Percentiles rank a stretch among this genome's conserved stretches.
Evolutionary conservation across 2,113 vertebrate species (phyloP).

Genomic region (Piaya cayana): DNA sequence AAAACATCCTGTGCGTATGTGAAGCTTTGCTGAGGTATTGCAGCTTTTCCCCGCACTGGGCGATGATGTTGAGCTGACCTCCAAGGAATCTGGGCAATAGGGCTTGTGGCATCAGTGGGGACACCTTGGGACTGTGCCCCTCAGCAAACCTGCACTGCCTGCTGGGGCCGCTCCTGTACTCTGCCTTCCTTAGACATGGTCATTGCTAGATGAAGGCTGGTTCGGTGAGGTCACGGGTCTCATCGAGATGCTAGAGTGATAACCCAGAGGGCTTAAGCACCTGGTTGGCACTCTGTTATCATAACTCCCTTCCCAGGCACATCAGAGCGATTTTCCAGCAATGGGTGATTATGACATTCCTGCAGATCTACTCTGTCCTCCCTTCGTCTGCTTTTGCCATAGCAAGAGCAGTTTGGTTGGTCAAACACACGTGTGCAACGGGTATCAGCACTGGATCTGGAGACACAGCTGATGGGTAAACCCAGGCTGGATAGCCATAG

Average conservation of each 20-base stretch:
- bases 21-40: accelerated
- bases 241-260: too few relatives aligned
- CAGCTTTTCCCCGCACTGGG: neutral
- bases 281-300: accelerated
- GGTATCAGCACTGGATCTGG: neutral
- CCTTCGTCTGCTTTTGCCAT: neutral
- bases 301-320: neutral
- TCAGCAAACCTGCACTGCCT: neutral
- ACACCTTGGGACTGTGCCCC: accelerated
- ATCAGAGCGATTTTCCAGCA: neutral
- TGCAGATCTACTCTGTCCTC: neutral
- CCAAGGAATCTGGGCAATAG: neutral
- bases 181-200: accelerated
- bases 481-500: accelerated
- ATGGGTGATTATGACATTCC: neutral
- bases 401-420: neutral
- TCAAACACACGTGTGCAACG: accelerated
- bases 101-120: neutral
- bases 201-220: neutral
- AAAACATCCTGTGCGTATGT: neutral
- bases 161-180: accelerated
- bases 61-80: neutral
- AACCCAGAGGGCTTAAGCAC: neutral
- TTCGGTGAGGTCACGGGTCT: neutral
- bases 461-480: neutral